Conservation (phyloP, 2,888 invertebrate genomes). For the Timema cristinae region DNA sequence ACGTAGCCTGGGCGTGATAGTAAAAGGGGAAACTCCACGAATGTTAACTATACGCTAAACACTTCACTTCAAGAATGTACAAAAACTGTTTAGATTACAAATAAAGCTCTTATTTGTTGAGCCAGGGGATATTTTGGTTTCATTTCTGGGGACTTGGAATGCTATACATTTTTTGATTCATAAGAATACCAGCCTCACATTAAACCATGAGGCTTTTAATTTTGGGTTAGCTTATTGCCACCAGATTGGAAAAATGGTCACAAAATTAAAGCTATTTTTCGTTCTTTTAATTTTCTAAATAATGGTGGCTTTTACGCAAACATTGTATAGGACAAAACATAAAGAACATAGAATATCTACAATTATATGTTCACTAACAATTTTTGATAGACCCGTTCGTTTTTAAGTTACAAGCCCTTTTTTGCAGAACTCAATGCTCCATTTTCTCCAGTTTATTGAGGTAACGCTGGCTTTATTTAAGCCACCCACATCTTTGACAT, state of each 20-base stretch:
- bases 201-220: neutral
- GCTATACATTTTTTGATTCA: constrained; percentile 1
- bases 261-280: neutral
- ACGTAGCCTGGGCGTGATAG: no score
- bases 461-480: neutral
- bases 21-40: no score
- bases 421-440: neutral
- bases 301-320: neutral
- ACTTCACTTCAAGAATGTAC: no score
- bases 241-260: neutral
- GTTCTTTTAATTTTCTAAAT: neutral
- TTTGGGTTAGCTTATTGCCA: neutral
- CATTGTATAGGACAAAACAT: neutral
- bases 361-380: neutral
- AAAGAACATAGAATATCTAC: neutral
- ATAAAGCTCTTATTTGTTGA: no score
- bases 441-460: constrained; percentile 1
- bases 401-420: neutral
- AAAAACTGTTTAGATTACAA: no score
- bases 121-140: constrained; percentile 2
- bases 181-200: neutral
- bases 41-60: no score
- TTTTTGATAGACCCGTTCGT: no score
- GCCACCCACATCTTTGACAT: neutral
- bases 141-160: constrained; percentile 9